phyloP scores from a whole-genome alignment of 1,140 invertebrate genomes.

The Sarcophaga bullata region DNA sequence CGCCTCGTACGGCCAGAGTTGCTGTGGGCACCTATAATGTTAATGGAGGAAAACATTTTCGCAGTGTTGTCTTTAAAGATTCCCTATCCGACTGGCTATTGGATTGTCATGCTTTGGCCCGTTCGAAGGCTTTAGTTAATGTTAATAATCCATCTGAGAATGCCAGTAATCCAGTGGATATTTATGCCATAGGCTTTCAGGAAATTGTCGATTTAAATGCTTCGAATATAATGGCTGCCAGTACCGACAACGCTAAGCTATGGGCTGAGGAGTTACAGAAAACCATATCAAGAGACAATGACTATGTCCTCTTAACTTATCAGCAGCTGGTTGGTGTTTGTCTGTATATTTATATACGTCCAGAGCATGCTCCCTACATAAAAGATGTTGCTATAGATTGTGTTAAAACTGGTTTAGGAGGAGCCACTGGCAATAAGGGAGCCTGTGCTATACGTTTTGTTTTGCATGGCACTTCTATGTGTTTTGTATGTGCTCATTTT shows the following conservation, averaged over 20 bases:
- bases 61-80: constrained; percentile 96
- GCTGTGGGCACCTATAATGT: constrained; percentile 98
- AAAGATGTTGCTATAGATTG: constrained; percentile 93
- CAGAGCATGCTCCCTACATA: constrained; percentile 86
- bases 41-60: constrained; percentile 98
- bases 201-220: constrained; percentile 99
- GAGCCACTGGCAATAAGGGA: constrained; percentile 96
- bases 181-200: constrained; percentile 98
- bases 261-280: constrained; percentile 97
- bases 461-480: constrained; percentile 91
- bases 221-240: constrained; percentile 96
- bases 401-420: constrained; percentile 97
- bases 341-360: constrained; percentile 92
- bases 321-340: constrained; percentile 98
- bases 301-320: constrained; percentile 93
- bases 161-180: constrained; percentile 78
- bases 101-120: constrained; percentile 72
- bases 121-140: constrained; percentile 67
- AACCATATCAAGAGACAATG: constrained; percentile 83
- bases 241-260: constrained; percentile 93
- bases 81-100: constrained; percentile 95
- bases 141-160: constrained; percentile 65
- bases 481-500: constrained; percentile 99
- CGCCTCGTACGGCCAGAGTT: constrained; percentile 77
- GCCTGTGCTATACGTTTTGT: constrained; percentile 95